Evolutionary conservation across 2,797 vertebrate species (phyloP).

Genomic region (Falco biarmicus): DNA sequence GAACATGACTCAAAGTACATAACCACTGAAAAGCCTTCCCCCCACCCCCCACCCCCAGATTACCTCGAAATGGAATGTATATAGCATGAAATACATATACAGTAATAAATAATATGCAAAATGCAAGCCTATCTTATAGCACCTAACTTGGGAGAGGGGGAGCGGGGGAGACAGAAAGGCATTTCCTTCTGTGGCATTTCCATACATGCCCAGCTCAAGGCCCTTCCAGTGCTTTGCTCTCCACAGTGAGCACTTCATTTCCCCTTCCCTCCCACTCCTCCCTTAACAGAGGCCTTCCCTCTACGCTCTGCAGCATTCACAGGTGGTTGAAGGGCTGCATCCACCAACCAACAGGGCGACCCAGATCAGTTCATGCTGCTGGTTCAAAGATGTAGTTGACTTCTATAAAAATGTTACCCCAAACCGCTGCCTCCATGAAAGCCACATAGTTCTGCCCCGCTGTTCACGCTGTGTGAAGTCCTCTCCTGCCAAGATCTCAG

Average conservation of each 20-base stretch:
- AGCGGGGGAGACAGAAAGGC: neutral
- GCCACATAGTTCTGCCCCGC: neutral
- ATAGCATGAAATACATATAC: neutral
- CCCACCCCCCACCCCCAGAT: neutral
- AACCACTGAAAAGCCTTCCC: neutral
- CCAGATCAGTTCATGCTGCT: neutral
- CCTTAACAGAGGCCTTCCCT: neutral
- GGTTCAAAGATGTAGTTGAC: neutral
- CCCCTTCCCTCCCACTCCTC: neutral
- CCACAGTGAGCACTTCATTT: neutral
- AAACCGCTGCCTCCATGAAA: too few species aligned
- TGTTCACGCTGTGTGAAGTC: fast-evolving
- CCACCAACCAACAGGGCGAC: neutral
- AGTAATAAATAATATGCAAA: neutral
- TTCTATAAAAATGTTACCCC: neutral
- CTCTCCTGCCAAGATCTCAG: neutral
- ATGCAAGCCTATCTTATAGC: neutral
- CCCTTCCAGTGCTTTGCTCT: neutral
- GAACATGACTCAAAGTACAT: neutral
- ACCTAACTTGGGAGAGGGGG: neutral
- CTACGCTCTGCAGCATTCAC: neutral
- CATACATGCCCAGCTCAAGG: fast-evolving
- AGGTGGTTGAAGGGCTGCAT: neutral
- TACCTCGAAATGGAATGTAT: neutral
- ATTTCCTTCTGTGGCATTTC: neutral